Base-by-base conservation (phyloP, 2,888 invertebrate species). In the Acleris literana region DNA sequence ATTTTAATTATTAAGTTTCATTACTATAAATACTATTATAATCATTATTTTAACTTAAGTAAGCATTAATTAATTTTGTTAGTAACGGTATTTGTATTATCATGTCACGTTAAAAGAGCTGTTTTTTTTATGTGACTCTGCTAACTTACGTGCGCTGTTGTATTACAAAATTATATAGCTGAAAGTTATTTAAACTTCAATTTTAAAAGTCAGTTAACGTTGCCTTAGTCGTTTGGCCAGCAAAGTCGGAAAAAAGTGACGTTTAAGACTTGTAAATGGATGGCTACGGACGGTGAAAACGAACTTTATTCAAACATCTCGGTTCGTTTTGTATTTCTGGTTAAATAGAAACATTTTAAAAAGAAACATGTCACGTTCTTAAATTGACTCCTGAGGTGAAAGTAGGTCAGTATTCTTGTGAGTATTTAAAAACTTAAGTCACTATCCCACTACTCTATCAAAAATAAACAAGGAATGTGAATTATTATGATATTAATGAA, bases 171-270 rank as follows among this genome's bases (percentile, higher is more conserved):
- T 66, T 66, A 66, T 57, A 66, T 57, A 52, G 52, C 62, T 66
- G 16, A 66, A 61, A 66, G 66, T 66, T 66, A 66, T 66, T 66
- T 62, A 57, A 61, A 56, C 61, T 66, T 66, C 52, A 62, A 66
- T 66, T 66, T 65, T 57, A 66, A 66, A 62, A 62, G 66, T 66
- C 61, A 22, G 66, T 62, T 66, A 66, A 57, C 61, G 66, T 62
- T 46, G 56, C 46, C 33, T 53, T 22, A 25, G 61, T 56, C 33
- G 56, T 52, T 57, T 51, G 33, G 51, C 46, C 56, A 65, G 60
- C 60, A 56, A 61, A 66, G 56, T 57, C 52, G 43, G 43, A 33
- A 61, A 61, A 58, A 64, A 55, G 55, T 66, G 61, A 61, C 61
- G 51, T 52, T 57, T 61, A 33, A 11, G 61, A 66, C 39, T 62